phyloP scores from a whole-genome alignment of 2,113 vertebrate species.

The Cygnus buccinator region DNA sequence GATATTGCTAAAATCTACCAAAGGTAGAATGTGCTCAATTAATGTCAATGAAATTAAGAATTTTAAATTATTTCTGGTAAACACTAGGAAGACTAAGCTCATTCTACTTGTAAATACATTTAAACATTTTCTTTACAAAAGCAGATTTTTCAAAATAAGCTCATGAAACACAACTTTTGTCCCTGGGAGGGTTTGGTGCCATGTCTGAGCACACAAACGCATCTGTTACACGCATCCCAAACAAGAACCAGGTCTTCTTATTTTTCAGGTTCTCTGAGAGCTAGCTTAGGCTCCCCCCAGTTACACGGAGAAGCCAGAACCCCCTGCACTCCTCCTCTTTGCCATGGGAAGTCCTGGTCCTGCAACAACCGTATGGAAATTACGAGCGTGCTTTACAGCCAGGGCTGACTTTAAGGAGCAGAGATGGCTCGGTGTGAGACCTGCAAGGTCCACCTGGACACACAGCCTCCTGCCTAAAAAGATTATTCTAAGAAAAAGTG shows the following conservation, averaged over 20 bases:
- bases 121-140: not conserved
- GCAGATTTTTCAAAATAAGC: not conserved
- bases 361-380: not conserved
- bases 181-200: not conserved
- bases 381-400: fast-evolving
- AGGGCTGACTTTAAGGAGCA: not conserved
- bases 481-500: not conserved
- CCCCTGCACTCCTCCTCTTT: not conserved
- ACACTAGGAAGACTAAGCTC: not conserved
- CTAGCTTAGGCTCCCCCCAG: not conserved
- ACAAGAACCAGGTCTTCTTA: fast-evolving
- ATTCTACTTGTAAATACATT: not conserved
- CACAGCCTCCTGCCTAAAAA: not conserved
- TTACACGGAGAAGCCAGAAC: not conserved
- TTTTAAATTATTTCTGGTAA: not conserved
- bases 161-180: not conserved
- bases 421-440: not conserved
- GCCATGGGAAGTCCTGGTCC: not conserved
- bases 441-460: not conserved
- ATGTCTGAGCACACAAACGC: not conserved
- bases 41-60: not conserved
- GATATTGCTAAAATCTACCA: not conserved
- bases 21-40: not conserved
- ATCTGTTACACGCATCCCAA: not conserved
- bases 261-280: not conserved